Conservation (phyloP, 2,888 invertebrate species). For the Leptogaster cylindrica region DNA sequence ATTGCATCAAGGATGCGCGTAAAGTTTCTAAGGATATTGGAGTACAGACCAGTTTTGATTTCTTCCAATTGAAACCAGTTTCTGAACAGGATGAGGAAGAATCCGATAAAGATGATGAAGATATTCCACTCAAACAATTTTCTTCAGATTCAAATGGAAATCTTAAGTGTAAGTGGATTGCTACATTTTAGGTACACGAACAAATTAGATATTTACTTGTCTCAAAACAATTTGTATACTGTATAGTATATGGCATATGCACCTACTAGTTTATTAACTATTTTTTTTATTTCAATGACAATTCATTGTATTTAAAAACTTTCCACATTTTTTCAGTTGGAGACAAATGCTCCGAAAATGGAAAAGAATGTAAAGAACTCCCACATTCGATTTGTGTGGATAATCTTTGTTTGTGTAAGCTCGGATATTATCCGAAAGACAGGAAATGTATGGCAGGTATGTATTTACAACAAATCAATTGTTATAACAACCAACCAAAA, state of each 20-base stretch:
- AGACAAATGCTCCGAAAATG: constrained; percentile 42
- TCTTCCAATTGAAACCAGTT: constrained; percentile 54
- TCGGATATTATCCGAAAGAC: constrained; percentile 56
- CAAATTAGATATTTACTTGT: neutral
- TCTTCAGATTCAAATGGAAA: neutral
- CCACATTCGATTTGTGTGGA: constrained; percentile 58
- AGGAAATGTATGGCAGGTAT: constrained; percentile 59
- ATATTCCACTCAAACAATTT: constrained; percentile 8
- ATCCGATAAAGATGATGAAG: neutral
- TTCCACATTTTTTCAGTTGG: constrained; percentile 34
- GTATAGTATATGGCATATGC: too few relatives aligned
- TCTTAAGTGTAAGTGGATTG: constrained; percentile 1
- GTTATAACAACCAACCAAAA: neutral
- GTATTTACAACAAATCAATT: neutral
- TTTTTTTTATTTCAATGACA: too few relatives aligned
- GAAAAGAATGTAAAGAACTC: constrained; percentile 54
- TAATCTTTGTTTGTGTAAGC: constrained; percentile 56
- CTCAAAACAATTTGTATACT: neutral
- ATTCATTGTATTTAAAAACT: neutral
- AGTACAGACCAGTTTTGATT: constrained; percentile 58
- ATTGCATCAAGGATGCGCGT: constrained; percentile 37
- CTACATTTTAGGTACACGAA: neutral
- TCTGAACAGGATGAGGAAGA: constrained; percentile 11
- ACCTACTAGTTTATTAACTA: too few relatives aligned
- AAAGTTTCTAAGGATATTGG: constrained; percentile 53